Evolutionary conservation across 2,797 vertebrate genomes (phyloP).

Genomic region (Malacoraja senta): DNA sequence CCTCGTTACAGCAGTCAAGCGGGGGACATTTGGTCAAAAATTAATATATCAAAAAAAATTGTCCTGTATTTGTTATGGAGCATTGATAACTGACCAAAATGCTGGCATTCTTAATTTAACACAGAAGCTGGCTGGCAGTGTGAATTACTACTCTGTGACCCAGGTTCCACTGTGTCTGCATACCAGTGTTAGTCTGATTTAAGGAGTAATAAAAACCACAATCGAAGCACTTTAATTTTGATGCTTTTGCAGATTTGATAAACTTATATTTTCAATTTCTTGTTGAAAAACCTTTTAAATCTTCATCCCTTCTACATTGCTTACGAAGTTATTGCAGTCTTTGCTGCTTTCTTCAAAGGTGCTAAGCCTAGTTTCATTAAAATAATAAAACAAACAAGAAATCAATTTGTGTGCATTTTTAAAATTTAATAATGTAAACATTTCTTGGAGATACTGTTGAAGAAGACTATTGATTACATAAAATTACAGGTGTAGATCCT

Average conservation of each 20-base stretch:
- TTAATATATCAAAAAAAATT: conserved; percentile 60
- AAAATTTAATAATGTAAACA: background rate
- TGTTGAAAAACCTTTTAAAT: conserved; percentile 29
- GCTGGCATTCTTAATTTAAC: conserved; percentile 55
- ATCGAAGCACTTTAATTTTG: conserved; percentile 36
- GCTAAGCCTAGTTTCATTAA: too few species aligned
- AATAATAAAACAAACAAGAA: background rate
- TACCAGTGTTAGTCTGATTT: conserved; percentile 38
- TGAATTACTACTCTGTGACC: conserved; percentile 57
- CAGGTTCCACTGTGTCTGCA: conserved; percentile 51
- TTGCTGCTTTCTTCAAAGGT: background rate
- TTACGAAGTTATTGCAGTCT: conserved; percentile 4
- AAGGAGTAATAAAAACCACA: conserved; percentile 37
- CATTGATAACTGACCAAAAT: conserved; percentile 56
- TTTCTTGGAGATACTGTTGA: background rate
- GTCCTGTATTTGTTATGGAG: conserved; percentile 55
- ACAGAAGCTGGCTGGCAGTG: conserved; percentile 46
- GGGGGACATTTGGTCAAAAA: conserved; percentile 69
- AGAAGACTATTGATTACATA: background rate
- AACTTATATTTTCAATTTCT: conserved; percentile 20
- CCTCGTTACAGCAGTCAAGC: conserved; percentile 75
- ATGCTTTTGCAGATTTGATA: conserved; percentile 37
- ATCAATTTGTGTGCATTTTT: background rate
- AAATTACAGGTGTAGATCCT: background rate
- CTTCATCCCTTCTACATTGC: background rate